phyloP scores from a whole-genome alignment of 2,888 invertebrate genomes.

The Meloe dianella region DNA sequence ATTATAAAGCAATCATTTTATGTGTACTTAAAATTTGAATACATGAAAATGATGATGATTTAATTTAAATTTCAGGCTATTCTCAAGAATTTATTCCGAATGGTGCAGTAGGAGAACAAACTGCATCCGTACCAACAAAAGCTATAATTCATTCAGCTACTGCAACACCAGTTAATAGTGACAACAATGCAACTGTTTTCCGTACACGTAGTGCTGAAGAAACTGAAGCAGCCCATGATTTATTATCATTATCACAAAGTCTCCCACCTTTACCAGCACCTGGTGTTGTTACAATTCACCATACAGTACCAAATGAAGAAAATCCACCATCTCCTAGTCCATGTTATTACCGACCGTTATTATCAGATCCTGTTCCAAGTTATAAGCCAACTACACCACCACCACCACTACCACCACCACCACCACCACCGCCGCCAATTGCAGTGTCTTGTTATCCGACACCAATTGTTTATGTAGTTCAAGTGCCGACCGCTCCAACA shows the following conservation, averaged over 20 bases:
- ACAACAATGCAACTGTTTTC: conserved; percentile 59
- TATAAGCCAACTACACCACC: conserved; percentile 9
- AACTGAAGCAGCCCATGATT: conserved; percentile 87
- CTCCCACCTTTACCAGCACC: conserved; percentile 77
- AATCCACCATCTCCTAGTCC: conserved; percentile 47
- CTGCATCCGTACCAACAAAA: conserved; percentile 19
- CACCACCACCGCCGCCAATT: conserved; percentile 32
- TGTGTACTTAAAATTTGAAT: not conserved
- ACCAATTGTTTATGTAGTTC: conserved; percentile 55
- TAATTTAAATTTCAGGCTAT: conserved; percentile 41
- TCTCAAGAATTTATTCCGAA: conserved; percentile 49
- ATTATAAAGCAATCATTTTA: not conserved
- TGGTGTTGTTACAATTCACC: conserved; percentile 70
- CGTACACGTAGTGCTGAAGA: conserved; percentile 75
- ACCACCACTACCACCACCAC: conserved; percentile 23
- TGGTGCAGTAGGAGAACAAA: conserved; percentile 38
- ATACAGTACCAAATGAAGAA: conserved; percentile 60
- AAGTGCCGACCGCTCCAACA: conserved; percentile 62
- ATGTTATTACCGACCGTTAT: conserved; percentile 48
- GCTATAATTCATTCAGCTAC: conserved; percentile 4
- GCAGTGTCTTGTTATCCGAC: conserved; percentile 50
- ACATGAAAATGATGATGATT: conserved; percentile 2
- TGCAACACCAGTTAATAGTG: conserved; percentile 35
- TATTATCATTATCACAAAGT: conserved; percentile 77
- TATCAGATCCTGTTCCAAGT: conserved; percentile 42